These are phyloP conservation scores for Antheraea assamensis DNA, from an alignment of 2,888 invertebrate species.

Conservation along the genomic window DNA sequence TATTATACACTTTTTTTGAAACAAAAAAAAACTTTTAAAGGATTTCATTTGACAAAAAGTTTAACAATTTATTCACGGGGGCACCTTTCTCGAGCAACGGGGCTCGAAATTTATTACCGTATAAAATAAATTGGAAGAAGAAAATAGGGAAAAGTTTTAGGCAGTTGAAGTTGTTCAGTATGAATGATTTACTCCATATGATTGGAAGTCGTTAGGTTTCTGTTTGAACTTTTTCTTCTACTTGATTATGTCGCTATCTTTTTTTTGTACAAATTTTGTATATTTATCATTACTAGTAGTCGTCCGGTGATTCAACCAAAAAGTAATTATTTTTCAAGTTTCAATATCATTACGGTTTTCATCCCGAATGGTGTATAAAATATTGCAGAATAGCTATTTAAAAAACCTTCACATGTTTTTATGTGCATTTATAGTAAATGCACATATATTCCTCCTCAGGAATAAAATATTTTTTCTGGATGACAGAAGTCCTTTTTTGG, in stretches of 20 bases:
- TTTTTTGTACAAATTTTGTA: neutral
- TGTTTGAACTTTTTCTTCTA: neutral
- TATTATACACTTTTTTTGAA: neutral
- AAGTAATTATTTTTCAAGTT: no score
- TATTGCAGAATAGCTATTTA: no score
- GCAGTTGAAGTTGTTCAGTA: conserved; percentile 29
- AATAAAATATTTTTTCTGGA: no score
- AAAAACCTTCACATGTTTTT: no score
- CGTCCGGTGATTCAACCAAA: no score
- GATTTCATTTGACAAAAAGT: conserved; percentile 19
- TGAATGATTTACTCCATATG: conserved; percentile 41
- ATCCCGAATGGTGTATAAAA: no score
- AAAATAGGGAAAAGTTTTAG: conserved; percentile 32
- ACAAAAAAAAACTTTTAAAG: conserved; percentile 14
- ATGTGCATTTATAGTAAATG: no score
- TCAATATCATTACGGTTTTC: no score
- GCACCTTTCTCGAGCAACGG: conserved; percentile 18
- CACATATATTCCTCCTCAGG: no score
- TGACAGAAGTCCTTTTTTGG: no score
- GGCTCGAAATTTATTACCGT: conserved; percentile 26
- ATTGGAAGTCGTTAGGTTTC: conserved; percentile 22
- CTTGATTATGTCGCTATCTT: neutral
- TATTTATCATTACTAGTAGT: no score
- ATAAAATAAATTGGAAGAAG: conserved; percentile 35
- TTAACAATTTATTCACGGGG: conserved; percentile 29